Evolutionary conservation across 2,888 invertebrate species (phyloP), one percentile per base, ranked within the genome.

Genomic region (Aromia moschata): DNA sequence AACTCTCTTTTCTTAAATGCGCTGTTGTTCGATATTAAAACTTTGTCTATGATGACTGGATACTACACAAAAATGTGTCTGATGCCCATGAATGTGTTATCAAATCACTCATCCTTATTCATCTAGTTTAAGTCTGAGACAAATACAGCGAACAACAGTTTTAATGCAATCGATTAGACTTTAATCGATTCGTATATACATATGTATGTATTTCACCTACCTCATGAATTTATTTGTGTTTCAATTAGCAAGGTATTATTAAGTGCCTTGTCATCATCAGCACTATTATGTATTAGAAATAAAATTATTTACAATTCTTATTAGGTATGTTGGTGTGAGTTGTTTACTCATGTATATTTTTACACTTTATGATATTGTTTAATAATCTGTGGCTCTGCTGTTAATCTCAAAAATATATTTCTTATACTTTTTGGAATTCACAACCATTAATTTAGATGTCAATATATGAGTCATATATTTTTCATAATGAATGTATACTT

Each of bases 51-150:
- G 74, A 75, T 74, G 73, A 74, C 53, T 56, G 57, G 70, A 69
- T 72, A 63, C 68, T 70, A 64, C 68, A 69, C 58, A 33, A 51
- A 51, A 43, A 57, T 31, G 20, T 58, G 46, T 57, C 56, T 54
- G 60, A 67, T 30, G 11, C 53, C 41, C 38, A 54, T 70, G 68
- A 68, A n/a, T n/a, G n/a, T 69, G 61, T 37, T 41, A 58, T 44
- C 40, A n/a, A 52, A 58, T 49, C 36, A 49, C 40, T 30, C 30
- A 69, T 76, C 73, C 76, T 77, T 78, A 75, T 76, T 75, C 67
- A 60, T 69, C 55, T 67, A 78, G 79, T 79, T 79, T 79, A 78
- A 79, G 79, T 79, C 79, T 77, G 77, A 77, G 70, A 65, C 67
- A 61, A 58, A 38, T 44, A 52, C 17, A 53, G 15, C 18, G 10